Evolutionary conservation across 2,888 invertebrate species (phyloP), one percentile per base, ranked within the genome.

Genomic region (Hemithea aestivaria): DNA sequence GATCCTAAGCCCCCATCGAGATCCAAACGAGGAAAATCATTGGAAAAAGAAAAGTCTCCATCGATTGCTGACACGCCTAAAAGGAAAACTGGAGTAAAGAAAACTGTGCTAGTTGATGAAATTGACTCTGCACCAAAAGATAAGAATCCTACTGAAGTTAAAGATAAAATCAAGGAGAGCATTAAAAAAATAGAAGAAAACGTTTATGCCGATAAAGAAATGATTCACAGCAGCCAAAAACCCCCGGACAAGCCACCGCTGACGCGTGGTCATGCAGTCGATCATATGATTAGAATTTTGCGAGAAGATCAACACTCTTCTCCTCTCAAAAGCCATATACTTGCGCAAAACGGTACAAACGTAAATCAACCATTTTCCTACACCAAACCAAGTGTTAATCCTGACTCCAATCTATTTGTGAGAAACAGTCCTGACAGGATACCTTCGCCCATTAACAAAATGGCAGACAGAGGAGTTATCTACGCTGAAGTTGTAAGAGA

Each of bases 291-390:
- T 20, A 92, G 91, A 62, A 90, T 93, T 50, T 73, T 95, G 41
- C 93, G 91, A 46, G 91, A 90, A 74, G 94, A 94, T 54, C 90
- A 91, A 53, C 85, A 90, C 31, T 90, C 91, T 6, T 89, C 92
- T 1, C 90, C 92, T 27, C 91, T 92, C 1, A 91, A 90, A 58
- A 74, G 89, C 20, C 90, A 90, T 61, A 81, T 92, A 69, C 88
- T 92, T 36, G 83, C 90, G 9, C 90, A 91, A 31, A 89, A 90
- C 49, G 89, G 91, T 26, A 90, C 89, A 51, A 93, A 94, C 63
- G 90, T 90, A 52, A 94, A 93, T 63, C 91, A 94, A 63, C 95
- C 94, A 20, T 95, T 95, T 74, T 95, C 95, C 0, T 95, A 95
- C 58, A 93, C 92, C 2, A 88, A 89, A 55, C 90, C 90, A 5